Evolutionary conservation across 64 coral and sea anemone genomes (phyloP).

Genomic region (Montipora foliosa): DNA sequence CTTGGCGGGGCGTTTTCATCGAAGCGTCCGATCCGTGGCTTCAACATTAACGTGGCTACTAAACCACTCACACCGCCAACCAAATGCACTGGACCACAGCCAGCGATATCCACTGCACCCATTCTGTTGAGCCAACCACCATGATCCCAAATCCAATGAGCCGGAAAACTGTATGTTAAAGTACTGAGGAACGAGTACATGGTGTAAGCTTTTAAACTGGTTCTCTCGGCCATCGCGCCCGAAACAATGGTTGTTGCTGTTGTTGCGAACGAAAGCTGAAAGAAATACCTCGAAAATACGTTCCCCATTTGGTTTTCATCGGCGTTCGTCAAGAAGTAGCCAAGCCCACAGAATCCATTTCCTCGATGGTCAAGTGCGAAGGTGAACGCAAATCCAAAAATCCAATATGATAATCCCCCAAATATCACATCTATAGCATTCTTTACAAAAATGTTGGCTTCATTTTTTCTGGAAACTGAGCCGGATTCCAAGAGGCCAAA

Average conservation of each 20-base stretch:
- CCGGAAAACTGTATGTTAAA: slow-evolving; percentile 39
- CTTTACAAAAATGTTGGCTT: slow-evolving; percentile 54
- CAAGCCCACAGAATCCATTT: slow-evolving; percentile 22
- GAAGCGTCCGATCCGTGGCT: slow-evolving; percentile 76
- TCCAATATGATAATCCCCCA: slow-evolving; percentile 58
- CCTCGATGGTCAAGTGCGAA: not conserved
- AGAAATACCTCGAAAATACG: slow-evolving; percentile 48
- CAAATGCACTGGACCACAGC: slow-evolving; percentile 55
- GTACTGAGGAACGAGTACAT: slow-evolving; percentile 52
- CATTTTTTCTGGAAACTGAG: slow-evolving; percentile 57
- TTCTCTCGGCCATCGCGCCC: slow-evolving; percentile 60
- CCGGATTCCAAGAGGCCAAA: slow-evolving; percentile 64
- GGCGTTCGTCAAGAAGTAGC: slow-evolving; percentile 46
- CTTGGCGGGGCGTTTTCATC: not conserved
- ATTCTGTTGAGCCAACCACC: slow-evolving; percentile 45
- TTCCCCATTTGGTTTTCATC: slow-evolving; percentile 35
- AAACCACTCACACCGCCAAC: slow-evolving; percentile 64
- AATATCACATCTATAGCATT: slow-evolving; percentile 56
- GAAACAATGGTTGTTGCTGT: slow-evolving; percentile 70
- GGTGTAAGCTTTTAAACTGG: slow-evolving; percentile 40
- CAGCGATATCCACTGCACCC: slow-evolving; percentile 63
- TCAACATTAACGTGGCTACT: slow-evolving; percentile 71
- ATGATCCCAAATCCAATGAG: slow-evolving; percentile 56
- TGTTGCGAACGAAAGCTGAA: slow-evolving; percentile 56
- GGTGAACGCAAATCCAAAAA: slow-evolving; percentile 63